Evolutionary conservation across 2,113 vertebrate species (phyloP).

Genomic region (Cochlearius cochlearius): DNA sequence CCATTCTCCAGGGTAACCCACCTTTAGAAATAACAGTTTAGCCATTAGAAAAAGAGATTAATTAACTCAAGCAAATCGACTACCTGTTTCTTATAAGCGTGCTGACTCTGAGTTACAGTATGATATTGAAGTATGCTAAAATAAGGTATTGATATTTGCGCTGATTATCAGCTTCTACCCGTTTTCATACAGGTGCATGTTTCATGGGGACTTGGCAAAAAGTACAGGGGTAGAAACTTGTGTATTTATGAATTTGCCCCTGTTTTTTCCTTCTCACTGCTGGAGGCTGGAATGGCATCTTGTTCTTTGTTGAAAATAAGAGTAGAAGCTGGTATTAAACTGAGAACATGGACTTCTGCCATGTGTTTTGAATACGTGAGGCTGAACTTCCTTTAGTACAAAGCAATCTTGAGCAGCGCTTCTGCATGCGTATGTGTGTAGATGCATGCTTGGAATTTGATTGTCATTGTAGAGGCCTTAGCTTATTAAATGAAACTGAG

Average conservation of each 20-base stretch:
- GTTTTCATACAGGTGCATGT: rapidly evolving
- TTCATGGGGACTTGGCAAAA: background rate
- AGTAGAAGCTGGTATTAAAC: background rate
- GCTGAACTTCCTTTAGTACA: background rate
- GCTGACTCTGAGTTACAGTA: background rate
- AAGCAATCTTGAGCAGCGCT: background rate
- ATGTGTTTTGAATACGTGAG: background rate
- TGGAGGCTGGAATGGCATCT: background rate
- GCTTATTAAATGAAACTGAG: background rate
- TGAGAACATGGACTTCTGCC: background rate
- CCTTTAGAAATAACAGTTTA: background rate
- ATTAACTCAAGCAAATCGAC: background rate
- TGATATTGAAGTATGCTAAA: background rate
- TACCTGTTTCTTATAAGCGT: background rate
- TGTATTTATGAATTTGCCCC: background rate
- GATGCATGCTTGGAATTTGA: background rate
- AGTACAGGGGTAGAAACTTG: background rate
- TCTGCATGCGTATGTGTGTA: background rate
- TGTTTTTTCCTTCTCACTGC: background rate
- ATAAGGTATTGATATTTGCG: background rate
- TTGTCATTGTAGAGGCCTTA: background rate
- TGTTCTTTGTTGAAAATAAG: background rate
- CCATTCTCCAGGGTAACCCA: background rate
- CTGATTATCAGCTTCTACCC: background rate
- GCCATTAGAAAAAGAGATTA: background rate